Evolutionary conservation across 2,113 vertebrate species (phyloP), one percentile per base, ranked within the genome.

Genomic region (Girardinichthys multiradiatus): DNA sequence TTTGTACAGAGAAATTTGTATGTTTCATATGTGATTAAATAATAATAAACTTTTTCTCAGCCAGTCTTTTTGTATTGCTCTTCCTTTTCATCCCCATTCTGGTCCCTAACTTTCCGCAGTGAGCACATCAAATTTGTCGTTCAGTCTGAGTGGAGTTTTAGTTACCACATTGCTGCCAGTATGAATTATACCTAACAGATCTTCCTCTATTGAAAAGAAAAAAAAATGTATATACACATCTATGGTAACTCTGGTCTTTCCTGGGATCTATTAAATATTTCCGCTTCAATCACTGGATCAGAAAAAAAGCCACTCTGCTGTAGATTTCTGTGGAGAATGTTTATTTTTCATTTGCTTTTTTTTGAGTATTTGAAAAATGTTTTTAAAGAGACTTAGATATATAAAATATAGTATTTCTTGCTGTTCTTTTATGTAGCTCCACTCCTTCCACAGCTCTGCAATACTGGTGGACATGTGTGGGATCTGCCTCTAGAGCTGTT

Each of bases 401-500:
- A 28, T 35, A 31, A 64, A 68, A 70, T 54, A 39, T 65, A 42
- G 51, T 51, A 42, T 68, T 80, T 57, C 3, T 60, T 64, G 26
- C 72, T 86, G 11, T 67, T 68, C 54, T 74, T 85, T 77, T 67
- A 63, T 77, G 72, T 64, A 37, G 62, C 58, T 81, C 63, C 67
- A 37, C 76, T 45, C 58, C 51, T 57, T 75, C 62, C 28, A 39
- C 48, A 42, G 19, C 76, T 60, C 63, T 72, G 71, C 61, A 42
- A 19, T 28, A 17, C 62, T 65, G 30, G 62, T 77, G 57, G 63
- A 66, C 77, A 69, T 77, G 79, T 80, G 83, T 86, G 72, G 79
- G 84, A 79, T 75, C 62, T 74, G 72, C 78, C 78, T 71, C 64
- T 85, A 65, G 31, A 72, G 69, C 65, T 69, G 51, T 89, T 90